Evolutionary conservation across 2,113 vertebrate species (phyloP).

Genomic region (Bubalus kerabau): DNA sequence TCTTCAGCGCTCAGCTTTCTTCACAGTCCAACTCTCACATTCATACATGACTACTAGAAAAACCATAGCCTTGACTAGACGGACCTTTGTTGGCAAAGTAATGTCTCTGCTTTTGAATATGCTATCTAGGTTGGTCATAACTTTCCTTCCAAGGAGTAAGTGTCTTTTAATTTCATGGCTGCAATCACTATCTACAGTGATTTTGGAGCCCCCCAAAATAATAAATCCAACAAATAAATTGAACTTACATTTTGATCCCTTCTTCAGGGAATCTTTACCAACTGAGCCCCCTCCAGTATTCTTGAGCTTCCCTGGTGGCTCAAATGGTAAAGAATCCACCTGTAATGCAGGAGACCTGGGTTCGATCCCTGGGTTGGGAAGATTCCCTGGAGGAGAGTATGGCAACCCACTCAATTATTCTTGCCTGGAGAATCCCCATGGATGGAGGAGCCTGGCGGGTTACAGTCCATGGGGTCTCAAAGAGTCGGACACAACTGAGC

Average conservation of each 20-base stretch:
- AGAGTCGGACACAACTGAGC: fast-evolving
- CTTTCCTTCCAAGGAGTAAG: too few species aligned
- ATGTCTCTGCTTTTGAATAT: too few species aligned
- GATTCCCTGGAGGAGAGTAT: neutral
- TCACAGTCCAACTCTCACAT: too few species aligned
- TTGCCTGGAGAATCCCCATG: neutral
- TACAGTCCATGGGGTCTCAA: neutral
- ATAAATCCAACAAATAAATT: neutral
- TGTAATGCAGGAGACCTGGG: neutral
- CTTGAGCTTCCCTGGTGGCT: neutral
- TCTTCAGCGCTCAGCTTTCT: too few species aligned
- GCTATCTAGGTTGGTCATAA: too few species aligned
- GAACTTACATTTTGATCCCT: neutral
- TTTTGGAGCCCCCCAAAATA: neutral
- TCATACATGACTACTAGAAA: too few species aligned
- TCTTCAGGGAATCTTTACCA: neutral
- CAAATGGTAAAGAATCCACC: neutral
- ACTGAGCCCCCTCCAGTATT: neutral
- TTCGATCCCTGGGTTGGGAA: neutral
- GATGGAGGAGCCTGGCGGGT: fast-evolving
- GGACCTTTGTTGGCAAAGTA: too few species aligned
- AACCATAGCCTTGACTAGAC: too few species aligned
- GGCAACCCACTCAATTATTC: neutral
- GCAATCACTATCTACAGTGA: too few species aligned
- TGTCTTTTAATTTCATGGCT: too few species aligned